These are phyloP conservation scores for Caenorhabditis inopinata DNA, from an alignment of 1,140 invertebrate genomes.

Conservation along the genomic window DNA sequence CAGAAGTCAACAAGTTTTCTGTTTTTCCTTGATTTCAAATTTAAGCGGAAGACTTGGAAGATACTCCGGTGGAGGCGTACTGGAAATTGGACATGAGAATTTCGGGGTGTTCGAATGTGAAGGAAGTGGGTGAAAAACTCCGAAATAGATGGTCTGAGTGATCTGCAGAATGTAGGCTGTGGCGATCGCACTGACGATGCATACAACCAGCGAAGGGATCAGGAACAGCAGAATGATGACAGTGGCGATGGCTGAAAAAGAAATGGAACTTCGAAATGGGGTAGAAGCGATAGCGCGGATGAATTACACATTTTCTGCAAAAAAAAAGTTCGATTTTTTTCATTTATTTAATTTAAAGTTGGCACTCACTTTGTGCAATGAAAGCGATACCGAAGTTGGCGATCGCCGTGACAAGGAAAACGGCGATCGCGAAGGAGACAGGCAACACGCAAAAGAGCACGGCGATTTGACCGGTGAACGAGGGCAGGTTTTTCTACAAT, in stretches of 20 bases:
- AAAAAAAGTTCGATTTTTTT: too few species aligned
- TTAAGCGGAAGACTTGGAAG: too few species aligned
- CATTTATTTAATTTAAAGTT: too few species aligned
- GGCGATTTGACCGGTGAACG: conserved; percentile 14
- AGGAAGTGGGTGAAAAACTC: not conserved
- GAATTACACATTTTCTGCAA: too few species aligned
- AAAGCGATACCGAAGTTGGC: conserved; percentile 36
- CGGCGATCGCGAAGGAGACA: conserved; percentile 17
- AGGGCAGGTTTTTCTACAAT: not conserved
- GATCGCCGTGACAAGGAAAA: conserved; percentile 29
- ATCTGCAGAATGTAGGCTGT: not conserved
- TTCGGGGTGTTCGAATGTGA: not conserved
- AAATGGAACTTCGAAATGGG: not conserved
- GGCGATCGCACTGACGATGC: not conserved
- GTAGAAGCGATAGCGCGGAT: too few species aligned
- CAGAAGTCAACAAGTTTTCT: not conserved
- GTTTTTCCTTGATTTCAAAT: conserved; percentile 7
- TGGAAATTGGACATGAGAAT: not conserved
- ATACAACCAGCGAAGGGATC: not conserved
- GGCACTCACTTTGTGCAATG: conserved; percentile 38
- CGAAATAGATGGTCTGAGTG: not conserved
- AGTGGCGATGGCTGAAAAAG: not conserved
- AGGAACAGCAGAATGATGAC: not conserved
- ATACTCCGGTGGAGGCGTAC: not conserved
- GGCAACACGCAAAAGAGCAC: conserved; percentile 35